These are phyloP conservation scores for Corapipo altera DNA, from an alignment of 2,113 vertebrate genomes.

Conservation along the genomic window DNA sequence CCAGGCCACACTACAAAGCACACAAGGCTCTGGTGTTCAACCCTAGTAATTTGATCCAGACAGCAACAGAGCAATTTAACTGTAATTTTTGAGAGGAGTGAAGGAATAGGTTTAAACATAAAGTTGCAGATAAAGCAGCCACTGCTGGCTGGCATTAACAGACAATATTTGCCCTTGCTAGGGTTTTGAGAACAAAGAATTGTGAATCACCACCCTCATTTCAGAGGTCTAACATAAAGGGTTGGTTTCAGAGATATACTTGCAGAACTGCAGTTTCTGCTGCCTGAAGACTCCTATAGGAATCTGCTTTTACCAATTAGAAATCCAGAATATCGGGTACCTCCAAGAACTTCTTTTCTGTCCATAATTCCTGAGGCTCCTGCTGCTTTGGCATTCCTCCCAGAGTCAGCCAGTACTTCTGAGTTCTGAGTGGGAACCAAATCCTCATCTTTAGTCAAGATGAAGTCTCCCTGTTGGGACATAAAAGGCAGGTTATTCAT, in stretches of 20 bases:
- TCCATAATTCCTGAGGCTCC: constrained; percentile 76
- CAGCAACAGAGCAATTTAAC: background rate
- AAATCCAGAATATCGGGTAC: constrained; percentile 66
- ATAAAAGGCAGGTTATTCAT: constrained; percentile 9
- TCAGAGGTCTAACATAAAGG: background rate
- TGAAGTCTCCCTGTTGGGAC: constrained; percentile 70
- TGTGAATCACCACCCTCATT: background rate
- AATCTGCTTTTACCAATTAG: background rate
- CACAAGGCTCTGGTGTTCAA: background rate
- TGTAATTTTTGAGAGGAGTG: background rate
- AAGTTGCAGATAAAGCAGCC: background rate
- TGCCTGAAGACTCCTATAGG: background rate
- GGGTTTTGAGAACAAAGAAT: background rate
- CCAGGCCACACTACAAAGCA: background rate
- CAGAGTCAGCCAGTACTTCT: background rate
- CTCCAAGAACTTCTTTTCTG: constrained; percentile 80
- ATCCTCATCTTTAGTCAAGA: constrained; percentile 59
- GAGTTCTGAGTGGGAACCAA: background rate
- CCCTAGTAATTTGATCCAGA: background rate
- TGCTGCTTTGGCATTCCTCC: constrained; percentile 49
- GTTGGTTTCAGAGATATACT: background rate
- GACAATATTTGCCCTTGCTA: background rate
- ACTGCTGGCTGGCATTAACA: background rate
- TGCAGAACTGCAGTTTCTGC: background rate
- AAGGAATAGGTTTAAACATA: background rate